These are phyloP conservation scores for Eurosta solidaginis DNA, from an alignment of 1,140 invertebrate genomes.

Conservation along the genomic window DNA sequence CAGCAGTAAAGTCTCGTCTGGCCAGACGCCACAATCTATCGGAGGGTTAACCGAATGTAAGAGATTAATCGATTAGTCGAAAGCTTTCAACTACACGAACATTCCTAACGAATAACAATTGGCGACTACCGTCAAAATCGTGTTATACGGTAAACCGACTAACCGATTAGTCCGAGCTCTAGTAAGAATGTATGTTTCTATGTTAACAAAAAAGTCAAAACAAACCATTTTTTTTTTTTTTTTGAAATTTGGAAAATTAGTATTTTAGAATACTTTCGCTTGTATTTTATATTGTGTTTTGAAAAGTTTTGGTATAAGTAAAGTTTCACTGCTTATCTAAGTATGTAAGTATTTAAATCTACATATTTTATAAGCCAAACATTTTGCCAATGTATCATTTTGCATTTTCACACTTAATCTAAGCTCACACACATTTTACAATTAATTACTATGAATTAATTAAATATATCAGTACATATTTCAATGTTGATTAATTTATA, in stretches of 20 bases:
- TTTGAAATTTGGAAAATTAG: slow-evolving; percentile 21
- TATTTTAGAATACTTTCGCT: not conserved
- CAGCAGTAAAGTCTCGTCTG: too few species aligned
- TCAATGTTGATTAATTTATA: not conserved
- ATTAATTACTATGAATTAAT: not conserved
- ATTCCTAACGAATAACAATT: too few species aligned
- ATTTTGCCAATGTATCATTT: not conserved
- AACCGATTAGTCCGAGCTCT: too few species aligned
- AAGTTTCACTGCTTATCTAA: not conserved
- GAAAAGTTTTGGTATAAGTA: slow-evolving; percentile 17
- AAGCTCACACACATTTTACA: slow-evolving; percentile 6
- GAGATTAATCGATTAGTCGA: too few species aligned
- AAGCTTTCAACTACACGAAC: too few species aligned
- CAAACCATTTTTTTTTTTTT: slow-evolving; percentile 14
- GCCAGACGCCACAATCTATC: too few species aligned
- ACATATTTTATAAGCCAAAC: not conserved
- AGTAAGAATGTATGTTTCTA: too few species aligned
- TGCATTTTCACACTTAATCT: not conserved
- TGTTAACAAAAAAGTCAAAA: too few species aligned
- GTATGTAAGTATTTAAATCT: not conserved
- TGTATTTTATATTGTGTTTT: slow-evolving; percentile 16
- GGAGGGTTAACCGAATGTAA: too few species aligned
- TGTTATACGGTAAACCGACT: too few species aligned
- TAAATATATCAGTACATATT: slow-evolving; percentile 28
- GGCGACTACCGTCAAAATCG: too few species aligned